Evolutionary conservation across 2,888 invertebrate species (phyloP).

Genomic region (Anarsia innoxiella): DNA sequence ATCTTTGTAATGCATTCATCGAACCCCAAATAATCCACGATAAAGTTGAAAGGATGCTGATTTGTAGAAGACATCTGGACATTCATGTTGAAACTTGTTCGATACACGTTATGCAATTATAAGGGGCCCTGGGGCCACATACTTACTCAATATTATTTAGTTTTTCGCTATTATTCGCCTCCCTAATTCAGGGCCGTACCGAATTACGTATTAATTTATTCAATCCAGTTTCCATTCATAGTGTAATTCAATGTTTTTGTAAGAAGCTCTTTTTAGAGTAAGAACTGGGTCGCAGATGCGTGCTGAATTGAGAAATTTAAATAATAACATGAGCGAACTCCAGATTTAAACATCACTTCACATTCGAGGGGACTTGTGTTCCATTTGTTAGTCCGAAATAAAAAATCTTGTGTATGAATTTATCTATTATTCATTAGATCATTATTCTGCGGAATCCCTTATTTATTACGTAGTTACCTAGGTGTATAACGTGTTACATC

Average conservation of each 20-base stretch:
- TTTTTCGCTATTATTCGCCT: conserved; percentile 61
- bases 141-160: conserved; percentile 42
- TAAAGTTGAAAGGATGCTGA: conserved; percentile 19
- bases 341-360: conserved; percentile 27
- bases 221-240: conserved; percentile 73
- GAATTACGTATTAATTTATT: conserved; percentile 69
- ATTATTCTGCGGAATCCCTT: no score
- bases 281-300: conserved; percentile 66
- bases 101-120: conserved; percentile 49
- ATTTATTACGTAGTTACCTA: no score
- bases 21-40: conserved; percentile 8
- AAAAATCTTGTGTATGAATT: no score
- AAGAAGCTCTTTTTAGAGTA: conserved; percentile 53
- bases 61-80: conserved; percentile 11
- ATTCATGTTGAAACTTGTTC: conserved; percentile 55
- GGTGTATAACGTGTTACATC: no score
- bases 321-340: conserved; percentile 55
- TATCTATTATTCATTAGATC: no score
- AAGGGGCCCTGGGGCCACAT: conserved; percentile 34
- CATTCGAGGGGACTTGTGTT: no score
- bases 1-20: no score
- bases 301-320: conserved; percentile 63
- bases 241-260: conserved; percentile 65
- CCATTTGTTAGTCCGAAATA: no score
- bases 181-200: conserved; percentile 65